Conservation (phyloP, 2,113 vertebrate genomes). For the Chelonoidis abingdonii region DNA sequence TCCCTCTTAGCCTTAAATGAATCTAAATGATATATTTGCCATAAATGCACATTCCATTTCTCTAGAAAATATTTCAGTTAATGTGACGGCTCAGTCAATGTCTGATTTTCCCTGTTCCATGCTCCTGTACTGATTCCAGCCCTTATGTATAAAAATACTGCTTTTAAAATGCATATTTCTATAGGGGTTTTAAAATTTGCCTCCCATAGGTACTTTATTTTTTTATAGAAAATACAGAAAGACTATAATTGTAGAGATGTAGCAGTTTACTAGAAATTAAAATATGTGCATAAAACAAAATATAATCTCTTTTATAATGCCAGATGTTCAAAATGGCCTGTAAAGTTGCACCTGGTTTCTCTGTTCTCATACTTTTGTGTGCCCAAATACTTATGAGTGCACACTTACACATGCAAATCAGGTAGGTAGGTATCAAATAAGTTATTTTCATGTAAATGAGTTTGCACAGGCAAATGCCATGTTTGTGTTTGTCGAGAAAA, state of each 20-base stretch:
- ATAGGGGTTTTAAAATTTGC: background rate
- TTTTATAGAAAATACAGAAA: background rate
- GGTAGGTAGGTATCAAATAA: background rate
- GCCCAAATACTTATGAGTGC: background rate
- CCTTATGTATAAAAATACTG: background rate
- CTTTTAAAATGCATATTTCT: background rate
- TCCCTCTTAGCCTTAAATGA: no score
- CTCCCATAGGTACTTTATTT: background rate
- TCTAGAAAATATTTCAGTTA: background rate
- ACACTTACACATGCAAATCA: background rate
- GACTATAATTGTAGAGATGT: background rate
- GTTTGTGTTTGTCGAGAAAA: background rate
- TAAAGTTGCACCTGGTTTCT: background rate
- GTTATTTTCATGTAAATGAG: fast-evolving
- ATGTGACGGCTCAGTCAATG: background rate
- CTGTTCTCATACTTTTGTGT: background rate
- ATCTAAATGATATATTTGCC: background rate
- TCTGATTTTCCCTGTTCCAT: background rate
- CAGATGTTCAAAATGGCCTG: background rate
- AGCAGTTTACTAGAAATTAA: background rate
- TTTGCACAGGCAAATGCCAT: background rate
- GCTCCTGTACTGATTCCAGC: background rate
- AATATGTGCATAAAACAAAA: background rate
- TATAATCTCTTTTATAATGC: background rate
- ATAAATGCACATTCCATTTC: background rate